Base-by-base conservation (phyloP, 2,888 invertebrate species). In the Amiota minor region DNA sequence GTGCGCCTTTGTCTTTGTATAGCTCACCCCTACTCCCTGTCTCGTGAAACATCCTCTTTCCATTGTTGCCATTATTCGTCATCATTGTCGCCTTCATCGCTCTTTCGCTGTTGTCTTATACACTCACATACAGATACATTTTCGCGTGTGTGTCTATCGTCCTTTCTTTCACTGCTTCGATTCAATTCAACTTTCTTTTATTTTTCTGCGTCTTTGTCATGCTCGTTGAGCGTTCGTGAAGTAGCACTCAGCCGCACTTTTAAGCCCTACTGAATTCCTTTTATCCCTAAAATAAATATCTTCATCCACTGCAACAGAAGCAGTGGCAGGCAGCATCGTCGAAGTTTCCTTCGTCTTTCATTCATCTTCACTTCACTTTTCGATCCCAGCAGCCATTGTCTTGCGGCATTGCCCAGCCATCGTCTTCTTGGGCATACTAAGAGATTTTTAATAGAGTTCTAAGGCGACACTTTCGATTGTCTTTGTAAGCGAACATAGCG, bases 271-370 rank as follows among this genome's bases (percentile, higher is more conserved):
- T 85, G 86, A 87, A 87, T 87, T 87, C 84, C 86, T 86, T 87
- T 87, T 87, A 87, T 87, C 87, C 87, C 85, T 86, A 87, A 87
- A 86, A 87, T 87, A 87, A 87, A 87, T 87, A 87, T 86, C 85
- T 85, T 85, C 85, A 85, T 86, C 86, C 80, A 83, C 80, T 69
- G 73, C 59, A 59, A 20, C 59, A 59, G 59, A 20, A 59, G 18
- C 56, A 53, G 53, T 11, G 11, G 53, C 12, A 53, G 11, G 11
- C 53, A 8, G 10, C 53, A 14, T 53, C 53, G 53, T 14, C 46
- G 35, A 35, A 35, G 35, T 35, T 35, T 35, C 35, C 35, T 4
- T 6, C 35, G 35, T 35, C 35, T 35, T 23, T 1, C 35, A 35
- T 35, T 35, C 35, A 72, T 76, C 74, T 75, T 78, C 75, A n/a